Evolutionary conservation across 2,113 vertebrate species (phyloP), one percentile per base, ranked within the genome.

Genomic region (Poeciliopsis occidentalis): DNA sequence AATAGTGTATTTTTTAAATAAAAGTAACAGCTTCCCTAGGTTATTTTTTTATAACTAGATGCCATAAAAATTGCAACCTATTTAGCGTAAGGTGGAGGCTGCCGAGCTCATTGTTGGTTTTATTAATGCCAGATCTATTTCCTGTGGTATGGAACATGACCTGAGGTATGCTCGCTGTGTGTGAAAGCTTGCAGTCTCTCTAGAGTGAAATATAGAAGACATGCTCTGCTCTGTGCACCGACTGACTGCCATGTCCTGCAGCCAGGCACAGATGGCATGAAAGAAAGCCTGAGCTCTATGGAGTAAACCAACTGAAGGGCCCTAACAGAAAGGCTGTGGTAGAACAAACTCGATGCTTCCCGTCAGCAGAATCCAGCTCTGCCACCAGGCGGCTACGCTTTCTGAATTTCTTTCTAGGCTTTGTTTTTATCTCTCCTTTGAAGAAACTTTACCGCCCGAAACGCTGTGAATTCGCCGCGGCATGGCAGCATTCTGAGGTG

Each of bases 221-320:
- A 37, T 76, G 82, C 71, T 37, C 83, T 82, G 65, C 79, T 86
- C 78, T 70, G 75, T 83, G 86, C 83, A 71, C 80, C 81, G 82
- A 76, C 71, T 87, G 76, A 92, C 80, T 86, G 84, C 87, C 78
- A 92, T 90, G 82, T 91, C 90, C 87, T n/a, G 69, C 63, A 89
- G 90, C 92, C 76, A 73, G 77, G 85, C 82, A 60, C 93, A 94
- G 92, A 94, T 94, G 93, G 92, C 82, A 81, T 91, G 83, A 88
- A 89, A 93, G 82, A 89, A 88, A 86, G 65, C 65, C 80, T 85
- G 76, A 88, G 81, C 82, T 86, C 85, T 75, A 65, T 79, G 85
- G 71, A 89, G 83, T 87, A 92, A 85, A 83, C 85, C 62, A 69
- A 88, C 81, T 78, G 44, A 70, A 73, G 79, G 79, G 90, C 83